Evolutionary conservation across 2,797 vertebrate species (phyloP), one percentile per base, ranked within the genome.

Genomic region (Tarsius wallacei): DNA sequence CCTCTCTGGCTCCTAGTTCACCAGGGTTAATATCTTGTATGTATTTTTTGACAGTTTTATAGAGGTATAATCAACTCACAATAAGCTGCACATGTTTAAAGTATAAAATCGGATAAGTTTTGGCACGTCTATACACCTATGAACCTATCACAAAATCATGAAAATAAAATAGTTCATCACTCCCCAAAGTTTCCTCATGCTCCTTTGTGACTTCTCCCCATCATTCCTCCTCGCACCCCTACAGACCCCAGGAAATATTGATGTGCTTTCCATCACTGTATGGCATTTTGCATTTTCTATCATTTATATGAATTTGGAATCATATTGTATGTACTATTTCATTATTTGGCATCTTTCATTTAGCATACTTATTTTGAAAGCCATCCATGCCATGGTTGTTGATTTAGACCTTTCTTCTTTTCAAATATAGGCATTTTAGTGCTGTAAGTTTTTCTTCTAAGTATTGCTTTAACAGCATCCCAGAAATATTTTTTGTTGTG

Each of bases 401-500:
- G 61, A n/a, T 59, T 78, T 36, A 84, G 51, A 68, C 36, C 1
- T 66, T 74, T 19, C 28, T n/a, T 64, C 31, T 87, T 94, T 88
- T 78, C 49, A 64, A 53, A 66, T 51, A 73, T 31, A 49, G 70
- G 15, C 21, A 42, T 78, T 42, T 57, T 78, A 57, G 14, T 78
- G 24, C 53, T 57, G 24, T 36, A 57, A 78, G 33, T 57, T 36
- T 78, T 51, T 21, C 76, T 24, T 24, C 2, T 1, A 78, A 57
- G 7, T 36, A 33, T 57, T 78, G 53, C 7, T 14, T 57, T 57
- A 33, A n/a, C 28, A 77, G 31, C 53, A 57, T 33, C 53, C n/a
- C 13, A 5, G 3, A 78, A 57, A 24, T 36, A 24, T 14, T 80
- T 70, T 71, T 59, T 90, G 80, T 61, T 77, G 55, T 77, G 55